Evolutionary conservation across 1,140 invertebrate genomes (phyloP).

Genomic region (Drosophila punjabiensis): DNA sequence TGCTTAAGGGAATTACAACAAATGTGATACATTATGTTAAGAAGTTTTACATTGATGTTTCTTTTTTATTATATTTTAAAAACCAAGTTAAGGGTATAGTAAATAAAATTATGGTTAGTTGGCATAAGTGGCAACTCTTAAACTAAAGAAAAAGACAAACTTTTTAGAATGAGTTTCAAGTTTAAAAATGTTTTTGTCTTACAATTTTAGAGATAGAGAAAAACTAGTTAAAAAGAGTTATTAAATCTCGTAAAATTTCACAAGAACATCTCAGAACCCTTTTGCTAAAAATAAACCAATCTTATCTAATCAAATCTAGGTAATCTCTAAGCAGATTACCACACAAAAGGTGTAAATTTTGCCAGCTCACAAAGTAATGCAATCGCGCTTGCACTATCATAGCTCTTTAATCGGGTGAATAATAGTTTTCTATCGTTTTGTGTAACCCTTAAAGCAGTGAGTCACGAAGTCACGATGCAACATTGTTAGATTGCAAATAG

Average conservation of each 20-base stretch:
- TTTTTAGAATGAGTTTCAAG: neutral
- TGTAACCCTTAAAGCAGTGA: neutral
- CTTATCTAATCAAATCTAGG: constrained; percentile 16
- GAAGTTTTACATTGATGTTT: neutral
- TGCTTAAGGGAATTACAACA: neutral
- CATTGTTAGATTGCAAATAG: constrained; percentile 16
- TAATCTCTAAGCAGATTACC: constrained; percentile 14
- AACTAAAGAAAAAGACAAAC: neutral
- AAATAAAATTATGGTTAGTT: too few relatives aligned
- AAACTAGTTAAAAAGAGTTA: neutral
- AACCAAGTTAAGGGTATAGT: too few relatives aligned
- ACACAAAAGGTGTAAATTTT: neutral
- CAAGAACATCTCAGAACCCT: neutral
- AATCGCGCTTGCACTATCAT: constrained; percentile 5
- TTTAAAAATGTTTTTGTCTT: neutral
- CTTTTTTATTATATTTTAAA: too few relatives aligned
- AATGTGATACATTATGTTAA: neutral
- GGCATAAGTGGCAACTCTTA: neutral
- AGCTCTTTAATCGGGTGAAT: neutral
- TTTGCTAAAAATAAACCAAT: constrained; percentile 1
- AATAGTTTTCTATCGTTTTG: constrained; percentile 10
- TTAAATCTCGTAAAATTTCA: neutral
- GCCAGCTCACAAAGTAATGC: constrained; percentile 8
- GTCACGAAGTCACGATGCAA: constrained; percentile 8
- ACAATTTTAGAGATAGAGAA: neutral